A percentile compares a stretch with the other conserved stretches of the same genome.
phyloP scores from a whole-genome alignment of 2,113 vertebrate genomes.

The Herpailurus yagouaroundi region DNA sequence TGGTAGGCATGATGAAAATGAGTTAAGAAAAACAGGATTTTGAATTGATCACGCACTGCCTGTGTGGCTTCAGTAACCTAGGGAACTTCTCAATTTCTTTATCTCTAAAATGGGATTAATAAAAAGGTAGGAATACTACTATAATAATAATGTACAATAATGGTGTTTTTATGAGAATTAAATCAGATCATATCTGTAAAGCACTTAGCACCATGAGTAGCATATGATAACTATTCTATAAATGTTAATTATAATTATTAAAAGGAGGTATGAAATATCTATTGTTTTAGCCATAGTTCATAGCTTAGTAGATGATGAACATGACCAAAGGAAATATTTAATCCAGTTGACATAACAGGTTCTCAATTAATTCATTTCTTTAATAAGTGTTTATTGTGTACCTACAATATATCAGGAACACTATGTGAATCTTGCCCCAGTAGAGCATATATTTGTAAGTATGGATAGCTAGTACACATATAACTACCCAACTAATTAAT shows the following conservation, averaged over 20 bases:
- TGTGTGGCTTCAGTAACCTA: not conserved
- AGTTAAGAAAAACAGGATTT: not conserved
- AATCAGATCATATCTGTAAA: not conserved
- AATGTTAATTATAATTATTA: not conserved
- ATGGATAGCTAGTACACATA: not conserved
- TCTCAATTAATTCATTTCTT: not conserved
- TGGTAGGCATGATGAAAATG: not conserved
- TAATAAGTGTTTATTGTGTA: not conserved
- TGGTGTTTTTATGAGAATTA: not conserved
- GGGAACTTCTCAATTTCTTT: not conserved
- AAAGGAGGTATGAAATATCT: not conserved
- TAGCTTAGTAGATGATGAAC: not conserved
- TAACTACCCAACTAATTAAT: not conserved
- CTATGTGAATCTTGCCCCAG: not conserved
- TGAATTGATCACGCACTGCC: not conserved
- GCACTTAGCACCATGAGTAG: not conserved
- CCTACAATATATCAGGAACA: not conserved
- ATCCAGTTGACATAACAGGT: not conserved
- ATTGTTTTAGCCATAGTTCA: not conserved
- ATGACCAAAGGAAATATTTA: not conserved
- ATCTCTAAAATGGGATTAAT: not conserved
- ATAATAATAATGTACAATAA: not conserved
- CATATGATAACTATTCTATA: not conserved
- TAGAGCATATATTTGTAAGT: not conserved
- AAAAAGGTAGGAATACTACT: not conserved